Evolutionary conservation across 2,888 invertebrate genomes (phyloP), one percentile per base, ranked within the genome.

Genomic region (Beris morrisii): DNA sequence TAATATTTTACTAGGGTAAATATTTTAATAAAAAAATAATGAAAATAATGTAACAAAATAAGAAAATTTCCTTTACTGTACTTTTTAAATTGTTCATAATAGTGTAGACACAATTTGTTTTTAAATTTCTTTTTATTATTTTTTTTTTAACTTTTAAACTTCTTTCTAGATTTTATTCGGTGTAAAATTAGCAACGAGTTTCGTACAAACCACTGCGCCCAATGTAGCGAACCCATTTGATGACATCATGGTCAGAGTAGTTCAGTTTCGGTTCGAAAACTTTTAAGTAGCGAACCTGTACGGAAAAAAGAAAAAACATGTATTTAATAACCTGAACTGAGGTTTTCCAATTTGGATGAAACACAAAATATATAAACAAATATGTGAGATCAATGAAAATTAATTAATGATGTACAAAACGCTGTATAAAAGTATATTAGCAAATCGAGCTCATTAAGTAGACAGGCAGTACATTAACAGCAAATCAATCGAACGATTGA

Each of bases 161-260:
- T 48, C 48, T 48, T 12, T 48, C 15, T 48, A 48, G 48, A 15
- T 48, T 48, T 48, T 5, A 44, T 5, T 55, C 22, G 45, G 28
- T 65, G 56, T 55, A 57, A 57, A 54, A 67, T 66, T 88, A 99
- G 85, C 99, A 99, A 82, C 99, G 86, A 46, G 99, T 99, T 84
- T 99, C 99, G 80, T 99, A 99, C 53, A 99, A 88, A 66, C 99
- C 99, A 79, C 97, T 98, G 76, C 97, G 90, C 54, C 99, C 99
- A 77, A 99, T 99, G 83, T 99, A 99, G 38, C 99, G 88, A 71
- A 99, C 99, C 99, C 99, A 99, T 89, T 99, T 99, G 79, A 99
- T 98, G 72, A 99, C 99, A 81, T 99, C 99, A 76, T 99, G 98
- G 82, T 99, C 99, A 1, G 97, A 98, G 82, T 99, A 99, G 85